These are phyloP conservation scores for Hipparchia semele DNA, from an alignment of 2,888 invertebrate genomes.

Conservation along the genomic window DNA sequence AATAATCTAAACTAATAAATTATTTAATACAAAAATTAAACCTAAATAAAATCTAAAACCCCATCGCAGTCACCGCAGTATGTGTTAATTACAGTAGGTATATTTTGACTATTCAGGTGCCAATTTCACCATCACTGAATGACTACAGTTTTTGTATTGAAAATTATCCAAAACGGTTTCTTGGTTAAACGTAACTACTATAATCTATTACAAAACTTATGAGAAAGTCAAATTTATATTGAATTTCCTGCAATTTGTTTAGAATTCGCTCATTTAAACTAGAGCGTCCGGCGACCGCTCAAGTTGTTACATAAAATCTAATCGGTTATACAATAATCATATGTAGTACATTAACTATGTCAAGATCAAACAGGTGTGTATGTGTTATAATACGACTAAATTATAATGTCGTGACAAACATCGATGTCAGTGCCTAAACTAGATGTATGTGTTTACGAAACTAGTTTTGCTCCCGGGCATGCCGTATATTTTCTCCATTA, in stretches of 20 bases:
- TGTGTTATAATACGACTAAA: background rate
- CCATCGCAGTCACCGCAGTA: too few relatives aligned
- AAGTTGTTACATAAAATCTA: conserved; percentile 2
- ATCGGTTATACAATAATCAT: conserved; percentile 20
- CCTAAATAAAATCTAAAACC: too few relatives aligned
- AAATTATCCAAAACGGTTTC: too few relatives aligned
- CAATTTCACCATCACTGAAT: too few relatives aligned
- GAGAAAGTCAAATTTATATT: background rate
- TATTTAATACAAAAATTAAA: too few relatives aligned
- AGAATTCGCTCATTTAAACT: conserved; percentile 5
- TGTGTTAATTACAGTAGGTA: too few relatives aligned
- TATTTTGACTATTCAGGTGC: too few relatives aligned
- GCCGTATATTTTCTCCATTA: too few relatives aligned
- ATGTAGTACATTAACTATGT: conserved; percentile 22
- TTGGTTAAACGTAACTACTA: too few relatives aligned
- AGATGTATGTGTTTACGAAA: background rate
- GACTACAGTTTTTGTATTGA: too few relatives aligned
- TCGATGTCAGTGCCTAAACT: conserved; percentile 9
- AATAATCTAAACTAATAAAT: background rate
- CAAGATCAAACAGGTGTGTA: conserved; percentile 32
- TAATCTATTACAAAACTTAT: conserved; percentile 1
- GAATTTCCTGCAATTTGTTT: conserved; percentile 11
- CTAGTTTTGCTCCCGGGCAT: conserved; percentile 1
- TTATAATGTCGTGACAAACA: background rate
- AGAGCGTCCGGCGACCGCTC: background rate